These are phyloP conservation scores for Clupea harengus DNA, from an alignment of 2,113 vertebrate genomes.

Conservation along the genomic window DNA sequence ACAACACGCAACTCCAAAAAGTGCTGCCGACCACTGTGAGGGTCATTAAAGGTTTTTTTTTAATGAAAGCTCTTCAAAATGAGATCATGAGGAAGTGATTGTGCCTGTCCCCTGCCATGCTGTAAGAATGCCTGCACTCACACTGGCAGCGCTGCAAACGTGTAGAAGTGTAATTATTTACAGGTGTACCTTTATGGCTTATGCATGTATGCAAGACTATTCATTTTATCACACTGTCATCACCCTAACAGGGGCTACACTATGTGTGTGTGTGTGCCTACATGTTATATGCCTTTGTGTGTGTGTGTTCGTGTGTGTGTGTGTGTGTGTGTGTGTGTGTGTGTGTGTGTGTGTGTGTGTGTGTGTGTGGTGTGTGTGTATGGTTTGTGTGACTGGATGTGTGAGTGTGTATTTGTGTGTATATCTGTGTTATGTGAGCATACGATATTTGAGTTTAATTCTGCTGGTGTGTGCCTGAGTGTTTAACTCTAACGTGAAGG, in stretches of 20 bases:
- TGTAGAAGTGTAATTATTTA: not conserved
- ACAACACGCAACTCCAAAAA: conserved; percentile 13
- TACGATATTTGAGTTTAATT: not conserved
- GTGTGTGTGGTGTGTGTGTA: not conserved
- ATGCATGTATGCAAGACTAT: not conserved
- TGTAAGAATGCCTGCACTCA: conserved; percentile 19
- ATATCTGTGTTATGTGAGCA: not conserved
- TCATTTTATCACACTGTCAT: not conserved
- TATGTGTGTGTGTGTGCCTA: not conserved
- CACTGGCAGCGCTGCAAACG: not conserved
- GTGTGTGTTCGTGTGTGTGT: conserved; percentile 9
- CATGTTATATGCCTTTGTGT: not conserved
- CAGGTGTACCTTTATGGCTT: conserved; percentile 18
- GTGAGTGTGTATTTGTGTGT: not conserved
- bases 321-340: conserved; percentile 5
- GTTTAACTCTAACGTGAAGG: not conserved
- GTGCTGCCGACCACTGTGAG: conserved; percentile 14
- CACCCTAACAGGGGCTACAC: not conserved
- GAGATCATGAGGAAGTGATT: conserved; percentile 22
- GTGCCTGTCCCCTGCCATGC: not conserved
- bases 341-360: not conserved
- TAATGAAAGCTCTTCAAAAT: conserved; percentile 26
- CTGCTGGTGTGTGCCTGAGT: not conserved
- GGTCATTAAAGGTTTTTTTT: conserved; percentile 33
- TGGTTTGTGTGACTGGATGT: too few species aligned